Evolutionary conservation across 2,113 vertebrate species (phyloP), one percentile per base, ranked within the genome.

Genomic region (Macaca fascicularis): DNA sequence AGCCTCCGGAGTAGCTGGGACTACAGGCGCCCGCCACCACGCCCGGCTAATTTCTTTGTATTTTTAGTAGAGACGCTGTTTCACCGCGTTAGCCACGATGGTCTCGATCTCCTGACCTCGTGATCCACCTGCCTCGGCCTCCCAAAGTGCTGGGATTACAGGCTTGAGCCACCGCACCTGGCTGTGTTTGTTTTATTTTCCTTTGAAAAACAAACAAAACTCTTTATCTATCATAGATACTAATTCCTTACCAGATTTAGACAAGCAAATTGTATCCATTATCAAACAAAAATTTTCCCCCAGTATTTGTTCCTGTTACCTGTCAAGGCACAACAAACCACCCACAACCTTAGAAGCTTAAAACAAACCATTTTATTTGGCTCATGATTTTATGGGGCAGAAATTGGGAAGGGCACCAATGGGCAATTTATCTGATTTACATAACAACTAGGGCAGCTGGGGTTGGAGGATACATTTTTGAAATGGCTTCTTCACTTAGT

Each of bases 331-430:
- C 64, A 85, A 93, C 67, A 93, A 96, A 96, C 57, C n/a, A 89
- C 50, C 76, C 69, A 27, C 97, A 83, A 87, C 75, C 35, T 43
- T 43, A 45, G 6, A 87, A 32, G 30, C n/a, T 95, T 74, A 69
- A 38, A 89, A 94, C 3, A 59, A 82, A 87, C 6, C 25, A 89
- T 43, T 94, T 94, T 91, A 93, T 88, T 96, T 96, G 90, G 82
- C 22, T 91, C 43, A 75, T 50, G 20, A 90, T 84, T 38, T 72
- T 72, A 61, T 5, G 8, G 30, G 38, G 52, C 61, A 88, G 38
- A 76, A 94, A 80, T 3, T 85, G 48, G 89, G 61, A 92, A 70
- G 30, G 75, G 52, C 16, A 69, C 43, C 45, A 35, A 35, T 79
- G 45, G 43, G 23, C 32, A 17, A 75, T 50, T 95, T 30, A 13